Evolutionary conservation across 2,797 vertebrate genomes (phyloP).

Genomic region (Phataginus tricuspis): DNA sequence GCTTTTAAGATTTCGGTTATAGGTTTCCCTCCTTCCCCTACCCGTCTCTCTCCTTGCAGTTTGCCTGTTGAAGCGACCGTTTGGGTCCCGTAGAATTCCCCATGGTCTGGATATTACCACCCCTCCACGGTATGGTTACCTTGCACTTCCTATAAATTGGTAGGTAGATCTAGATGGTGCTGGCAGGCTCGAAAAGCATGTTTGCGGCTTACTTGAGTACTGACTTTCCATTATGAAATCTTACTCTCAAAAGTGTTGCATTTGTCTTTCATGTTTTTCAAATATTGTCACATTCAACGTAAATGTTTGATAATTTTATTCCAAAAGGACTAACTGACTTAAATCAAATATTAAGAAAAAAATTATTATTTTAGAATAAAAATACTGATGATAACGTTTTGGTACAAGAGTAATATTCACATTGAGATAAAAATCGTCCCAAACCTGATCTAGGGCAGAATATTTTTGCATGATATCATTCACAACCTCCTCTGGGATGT

Average conservation of each 20-base stretch:
- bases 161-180: background rate
- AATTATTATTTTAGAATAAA: constrained; percentile 47
- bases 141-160: background rate
- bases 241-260: background rate
- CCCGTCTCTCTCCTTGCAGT: background rate
- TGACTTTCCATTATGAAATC: background rate
- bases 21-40: background rate
- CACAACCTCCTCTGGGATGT: constrained; percentile 49
- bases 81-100: background rate
- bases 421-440: constrained; percentile 46
- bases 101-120: background rate
- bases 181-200: background rate
- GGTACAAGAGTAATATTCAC: constrained; percentile 47
- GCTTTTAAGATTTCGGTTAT: background rate
- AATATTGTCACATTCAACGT: constrained; percentile 14
- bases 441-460: constrained; percentile 6
- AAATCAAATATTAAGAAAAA: constrained; percentile 55
- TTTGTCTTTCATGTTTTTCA: constrained; percentile 26
- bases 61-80: background rate
- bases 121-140: background rate
- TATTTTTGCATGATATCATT: constrained; percentile 47
- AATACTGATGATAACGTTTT: constrained; percentile 16
- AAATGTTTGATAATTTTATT: constrained; percentile 35
- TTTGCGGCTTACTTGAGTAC: background rate
- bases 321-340: constrained; percentile 8